A percentile compares a stretch with the other conserved stretches of the same genome.
phyloP scores from a whole-genome alignment of 2,113 vertebrate genomes.

The Limnothrissa miodon region DNA sequence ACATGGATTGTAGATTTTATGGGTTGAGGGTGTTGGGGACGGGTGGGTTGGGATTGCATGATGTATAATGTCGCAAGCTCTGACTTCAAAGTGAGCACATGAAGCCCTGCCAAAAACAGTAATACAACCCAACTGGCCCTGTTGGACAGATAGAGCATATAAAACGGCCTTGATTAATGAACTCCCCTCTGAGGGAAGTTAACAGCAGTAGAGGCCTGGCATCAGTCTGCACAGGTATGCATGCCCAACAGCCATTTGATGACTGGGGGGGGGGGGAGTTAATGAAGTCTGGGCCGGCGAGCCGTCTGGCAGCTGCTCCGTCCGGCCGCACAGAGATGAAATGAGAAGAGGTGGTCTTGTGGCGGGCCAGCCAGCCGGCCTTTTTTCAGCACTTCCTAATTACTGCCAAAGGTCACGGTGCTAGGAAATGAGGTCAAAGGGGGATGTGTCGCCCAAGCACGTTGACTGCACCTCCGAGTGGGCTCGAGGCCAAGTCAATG shows the following conservation, averaged over 20 bases:
- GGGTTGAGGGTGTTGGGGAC: too few species aligned
- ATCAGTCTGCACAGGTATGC: not conserved
- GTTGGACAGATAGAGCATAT: not conserved
- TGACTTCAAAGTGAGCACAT: not conserved
- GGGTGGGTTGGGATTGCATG: too few species aligned
- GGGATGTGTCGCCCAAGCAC: not conserved
- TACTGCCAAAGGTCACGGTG: not conserved
- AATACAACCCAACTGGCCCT: not conserved
- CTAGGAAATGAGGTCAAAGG: not conserved
- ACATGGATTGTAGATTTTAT: not conserved
- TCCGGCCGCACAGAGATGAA: not conserved
- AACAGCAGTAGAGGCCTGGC: not conserved
- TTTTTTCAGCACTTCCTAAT: not conserved
- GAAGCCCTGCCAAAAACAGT: not conserved
- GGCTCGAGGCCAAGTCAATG: not conserved
- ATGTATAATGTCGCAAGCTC: not conserved
- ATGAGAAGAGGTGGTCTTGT: not conserved
- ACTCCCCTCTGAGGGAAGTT: not conserved
- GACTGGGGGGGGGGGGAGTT: constrained; percentile 12
- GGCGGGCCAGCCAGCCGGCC: too few species aligned
- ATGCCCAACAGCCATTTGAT: not conserved
- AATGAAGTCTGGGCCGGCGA: constrained; percentile 22
- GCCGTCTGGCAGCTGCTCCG: not conserved
- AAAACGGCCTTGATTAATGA: not conserved
- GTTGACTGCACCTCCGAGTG: not conserved